A percentile compares a stretch with the other conserved stretches of the same genome.
These are phyloP conservation scores for Hormaphis cornu DNA, from an alignment of 1,140 invertebrate genomes.

Conservation along the genomic window DNA sequence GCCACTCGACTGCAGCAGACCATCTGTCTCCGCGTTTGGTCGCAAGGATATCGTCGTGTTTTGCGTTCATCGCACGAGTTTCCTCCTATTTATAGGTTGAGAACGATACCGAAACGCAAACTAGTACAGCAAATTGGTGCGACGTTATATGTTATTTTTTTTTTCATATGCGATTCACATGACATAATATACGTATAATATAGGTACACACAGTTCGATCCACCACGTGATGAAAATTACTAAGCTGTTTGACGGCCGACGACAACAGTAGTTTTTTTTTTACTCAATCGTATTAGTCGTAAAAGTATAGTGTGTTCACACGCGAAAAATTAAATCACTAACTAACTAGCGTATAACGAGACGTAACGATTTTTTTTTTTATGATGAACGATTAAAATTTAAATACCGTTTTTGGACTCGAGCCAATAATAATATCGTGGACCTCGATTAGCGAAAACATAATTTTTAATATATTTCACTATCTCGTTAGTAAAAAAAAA, in stretches of 20 bases:
- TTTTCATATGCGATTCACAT: neutral
- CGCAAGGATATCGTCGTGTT: conserved; percentile 11
- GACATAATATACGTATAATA: neutral
- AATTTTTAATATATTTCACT: no score
- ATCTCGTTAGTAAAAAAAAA: conserved; percentile 6
- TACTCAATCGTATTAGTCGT: neutral
- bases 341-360: neutral
- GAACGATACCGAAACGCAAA: neutral
- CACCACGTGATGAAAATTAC: neutral
- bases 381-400: neutral
- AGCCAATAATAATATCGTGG: no score
- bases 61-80: neutral
- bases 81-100: neutral
- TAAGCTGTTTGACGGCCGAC: neutral
- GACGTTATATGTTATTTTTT: no score
- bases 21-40: conserved; percentile 17
- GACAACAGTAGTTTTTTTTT: neutral
- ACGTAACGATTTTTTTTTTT: neutral
- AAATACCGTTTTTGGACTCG: neutral
- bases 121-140: neutral
- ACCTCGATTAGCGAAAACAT: no score
- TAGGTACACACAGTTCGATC: no score
- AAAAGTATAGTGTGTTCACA: neutral
- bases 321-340: neutral
- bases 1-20: conserved; percentile 4